Conservation (phyloP, 2,888 invertebrate species). For the Idaea dimidiata region DNA sequence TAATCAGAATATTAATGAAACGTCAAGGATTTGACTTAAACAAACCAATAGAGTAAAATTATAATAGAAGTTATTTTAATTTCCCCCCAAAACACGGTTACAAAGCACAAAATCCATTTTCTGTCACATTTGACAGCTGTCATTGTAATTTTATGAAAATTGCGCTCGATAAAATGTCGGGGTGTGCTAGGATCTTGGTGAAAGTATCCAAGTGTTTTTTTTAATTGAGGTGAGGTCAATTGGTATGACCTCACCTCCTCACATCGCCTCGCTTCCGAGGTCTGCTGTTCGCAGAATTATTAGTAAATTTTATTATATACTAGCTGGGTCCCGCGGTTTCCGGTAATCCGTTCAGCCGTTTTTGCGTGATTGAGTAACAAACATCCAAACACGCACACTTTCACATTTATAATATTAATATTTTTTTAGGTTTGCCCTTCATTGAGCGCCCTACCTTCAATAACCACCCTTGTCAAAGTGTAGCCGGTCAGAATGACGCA, state of each 20-base stretch:
- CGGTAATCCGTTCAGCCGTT: no score
- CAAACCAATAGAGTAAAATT: neutral
- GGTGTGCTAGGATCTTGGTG: neutral
- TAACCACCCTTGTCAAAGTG: neutral
- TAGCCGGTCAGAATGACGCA: constrained; percentile 19
- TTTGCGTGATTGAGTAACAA: no score
- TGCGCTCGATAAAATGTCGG: constrained; percentile 3
- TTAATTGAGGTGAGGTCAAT: no score
- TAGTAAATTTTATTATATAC: no score
- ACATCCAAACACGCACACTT: no score
- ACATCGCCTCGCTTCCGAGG: no score
- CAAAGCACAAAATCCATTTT: constrained; percentile 18
- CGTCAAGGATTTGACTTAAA: neutral
- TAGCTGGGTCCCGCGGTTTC: no score
- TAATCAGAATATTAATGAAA: neutral
- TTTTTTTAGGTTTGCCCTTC: no score
- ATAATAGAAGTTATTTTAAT: neutral
- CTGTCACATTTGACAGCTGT: constrained; percentile 27
- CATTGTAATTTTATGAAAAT: constrained; percentile 29
- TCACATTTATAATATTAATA: no score
- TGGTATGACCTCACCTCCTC: no score
- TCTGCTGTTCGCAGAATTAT: no score
- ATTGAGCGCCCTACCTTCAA: neutral
- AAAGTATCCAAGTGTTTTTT: neutral
- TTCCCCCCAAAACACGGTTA: constrained; percentile 10